Conservation (phyloP, 2,113 vertebrate genomes). For the Saguinus midas region DNA sequence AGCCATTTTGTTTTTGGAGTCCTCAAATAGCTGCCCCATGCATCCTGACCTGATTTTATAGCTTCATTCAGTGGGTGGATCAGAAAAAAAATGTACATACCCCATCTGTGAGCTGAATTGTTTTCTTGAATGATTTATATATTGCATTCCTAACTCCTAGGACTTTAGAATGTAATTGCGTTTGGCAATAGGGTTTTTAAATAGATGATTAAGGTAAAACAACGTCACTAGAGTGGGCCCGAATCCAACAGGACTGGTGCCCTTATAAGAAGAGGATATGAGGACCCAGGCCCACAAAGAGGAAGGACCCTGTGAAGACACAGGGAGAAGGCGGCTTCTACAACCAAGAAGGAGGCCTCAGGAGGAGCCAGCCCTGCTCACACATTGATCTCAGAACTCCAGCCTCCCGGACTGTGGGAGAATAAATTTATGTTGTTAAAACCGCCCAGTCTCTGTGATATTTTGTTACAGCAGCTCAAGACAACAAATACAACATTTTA, state of each 20-base stretch:
- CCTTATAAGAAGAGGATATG: neutral
- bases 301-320: accelerated
- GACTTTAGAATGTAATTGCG: accelerated
- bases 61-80: accelerated
- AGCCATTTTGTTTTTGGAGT: neutral
- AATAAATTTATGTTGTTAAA: neutral
- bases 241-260: neutral
- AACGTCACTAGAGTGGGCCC: neutral
- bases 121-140: accelerated
- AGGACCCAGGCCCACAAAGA: accelerated
- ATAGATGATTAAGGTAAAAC: neutral
- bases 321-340: accelerated
- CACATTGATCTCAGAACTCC: neutral
- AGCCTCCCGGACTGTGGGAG: neutral
- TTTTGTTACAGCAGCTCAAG: neutral
- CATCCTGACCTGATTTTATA: too few species aligned
- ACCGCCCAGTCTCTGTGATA: neutral
- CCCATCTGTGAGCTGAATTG: neutral
- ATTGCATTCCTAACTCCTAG: accelerated
- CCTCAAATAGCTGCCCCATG: too few species aligned
- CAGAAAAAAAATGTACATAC: accelerated
- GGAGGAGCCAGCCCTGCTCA: neutral
- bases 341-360: accelerated
- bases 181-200: neutral
- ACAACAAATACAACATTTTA: accelerated